Evolutionary conservation across 2,797 vertebrate species (phyloP), one percentile per base, ranked within the genome.

Genomic region (Bovichtus diacanthus): DNA sequence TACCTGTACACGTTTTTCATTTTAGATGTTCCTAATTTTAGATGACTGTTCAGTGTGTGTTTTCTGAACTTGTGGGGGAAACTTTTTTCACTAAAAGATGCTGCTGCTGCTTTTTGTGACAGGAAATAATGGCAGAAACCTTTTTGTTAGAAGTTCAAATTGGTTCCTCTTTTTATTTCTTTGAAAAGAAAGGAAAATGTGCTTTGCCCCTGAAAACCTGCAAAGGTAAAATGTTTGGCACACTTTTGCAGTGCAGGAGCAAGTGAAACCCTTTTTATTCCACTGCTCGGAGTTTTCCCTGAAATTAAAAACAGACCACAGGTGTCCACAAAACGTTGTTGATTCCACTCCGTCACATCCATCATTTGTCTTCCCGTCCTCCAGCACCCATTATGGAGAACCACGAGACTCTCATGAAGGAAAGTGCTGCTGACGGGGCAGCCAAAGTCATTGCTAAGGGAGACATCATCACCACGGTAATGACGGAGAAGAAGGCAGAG

Each of bases 391-490:
- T 96, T 82, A 97, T 94, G 93, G 97, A 97, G 95, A 98, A 96
- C 95, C 96, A 97, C 81, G 97, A 99, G 93, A 96, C 96, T 81
- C 95, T 97, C 89, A 96, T 97, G 95, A 97, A 97, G 94, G 96
- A 97, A 95, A 93, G 92, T 85, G 81, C 95, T 80, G 93, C 94
- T 74, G 96, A 96, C 73, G 83, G 94, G 56, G 95, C 95, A 43
- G 92, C 95, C 92, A 97, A 96, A 91, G 95, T 95, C 94, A 95
- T 96, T 69, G 93, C 96, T 90, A 96, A 96, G 87, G 97, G 95
- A 84, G 97, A 97, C 93, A 94, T 99, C 83, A 98, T 99, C 93
- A 97, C 96, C 91, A 96, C 95, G 43, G 96, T 97, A 90, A 99
- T 97, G 2, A 96, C 97, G 0, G 97, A 99, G 93, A 99, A 97